A percentile compares a stretch with the other conserved stretches of the same genome.
These are phyloP conservation scores for Pediacus dermestoides DNA, from an alignment of 2,888 invertebrate species.

Conservation along the genomic window DNA sequence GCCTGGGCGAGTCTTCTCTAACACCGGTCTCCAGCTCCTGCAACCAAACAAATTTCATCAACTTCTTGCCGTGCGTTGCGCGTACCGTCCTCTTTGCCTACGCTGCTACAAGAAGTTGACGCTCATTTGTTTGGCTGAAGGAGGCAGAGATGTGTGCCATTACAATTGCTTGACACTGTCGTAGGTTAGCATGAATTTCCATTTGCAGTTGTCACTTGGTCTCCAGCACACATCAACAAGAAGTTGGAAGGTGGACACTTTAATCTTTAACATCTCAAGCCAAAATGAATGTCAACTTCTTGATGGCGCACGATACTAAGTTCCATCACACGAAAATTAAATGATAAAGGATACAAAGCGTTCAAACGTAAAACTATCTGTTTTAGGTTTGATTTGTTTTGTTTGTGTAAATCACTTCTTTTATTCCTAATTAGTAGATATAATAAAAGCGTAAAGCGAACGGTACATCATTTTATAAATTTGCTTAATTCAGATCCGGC, in stretches of 20 bases:
- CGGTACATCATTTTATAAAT: too few relatives aligned
- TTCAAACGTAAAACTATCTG: too few relatives aligned
- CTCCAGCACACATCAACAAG: conserved; percentile 8
- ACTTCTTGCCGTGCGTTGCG: conserved; percentile 68
- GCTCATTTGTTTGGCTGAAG: conserved; percentile 72
- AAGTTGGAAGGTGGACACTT: conserved; percentile 1
- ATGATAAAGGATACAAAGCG: background rate
- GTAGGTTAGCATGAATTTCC: too few relatives aligned
- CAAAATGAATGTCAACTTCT: conserved; percentile 95
- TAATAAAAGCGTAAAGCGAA: too few relatives aligned
- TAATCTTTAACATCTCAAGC: conserved; percentile 61
- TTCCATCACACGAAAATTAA: too few relatives aligned
- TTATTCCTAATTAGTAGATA: too few relatives aligned
- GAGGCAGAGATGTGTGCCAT: conserved; percentile 36
- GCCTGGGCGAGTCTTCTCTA: conserved; percentile 52
- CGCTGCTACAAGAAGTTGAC: conserved; percentile 74
- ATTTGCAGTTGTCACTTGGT: background rate
- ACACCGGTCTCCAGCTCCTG: conserved; percentile 52
- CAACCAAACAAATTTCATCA: conserved; percentile 88
- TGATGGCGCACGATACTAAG: conserved; percentile 72
- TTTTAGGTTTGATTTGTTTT: too few relatives aligned
- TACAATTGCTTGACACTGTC: conserved; percentile 8
- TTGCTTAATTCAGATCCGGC: too few relatives aligned
- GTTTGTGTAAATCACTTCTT: too few relatives aligned
- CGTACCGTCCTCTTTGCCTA: conserved; percentile 4